phyloP scores from a whole-genome alignment of 2,797 vertebrate genomes.

The Pempheris klunzingeri region DNA sequence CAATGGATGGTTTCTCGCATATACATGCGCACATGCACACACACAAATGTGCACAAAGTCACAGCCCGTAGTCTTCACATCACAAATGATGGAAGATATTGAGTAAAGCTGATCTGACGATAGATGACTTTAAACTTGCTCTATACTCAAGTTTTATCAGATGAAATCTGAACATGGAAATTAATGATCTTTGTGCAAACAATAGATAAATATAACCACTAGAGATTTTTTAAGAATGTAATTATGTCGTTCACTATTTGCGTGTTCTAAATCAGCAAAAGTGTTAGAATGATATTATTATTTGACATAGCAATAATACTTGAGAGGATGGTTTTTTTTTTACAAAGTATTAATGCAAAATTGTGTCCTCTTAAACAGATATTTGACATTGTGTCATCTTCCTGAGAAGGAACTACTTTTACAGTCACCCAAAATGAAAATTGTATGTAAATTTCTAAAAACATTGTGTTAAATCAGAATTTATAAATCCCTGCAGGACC shows the following conservation, averaged over 20 bases:
- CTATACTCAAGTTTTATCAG: background rate
- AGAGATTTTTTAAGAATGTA: background rate
- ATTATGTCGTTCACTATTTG: background rate
- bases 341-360: background rate
- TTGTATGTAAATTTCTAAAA: background rate
- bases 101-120: background rate
- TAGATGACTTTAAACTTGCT: background rate
- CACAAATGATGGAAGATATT: background rate
- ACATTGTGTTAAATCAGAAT: background rate
- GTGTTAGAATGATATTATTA: background rate
- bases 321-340: background rate
- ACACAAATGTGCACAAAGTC: background rate
- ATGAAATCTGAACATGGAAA: background rate
- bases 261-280: background rate
- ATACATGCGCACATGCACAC: background rate
- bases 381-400: background rate
- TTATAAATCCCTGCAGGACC: background rate
- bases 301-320: background rate
- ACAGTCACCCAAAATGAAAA: background rate
- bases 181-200: background rate
- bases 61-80: background rate
- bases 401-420: background rate
- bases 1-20: conserved; percentile 29
- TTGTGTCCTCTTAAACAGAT: background rate
- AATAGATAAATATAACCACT: background rate